These are phyloP conservation scores for Harpegnathos saltator DNA, from an alignment of 1,140 invertebrate species.

Conservation along the genomic window DNA sequence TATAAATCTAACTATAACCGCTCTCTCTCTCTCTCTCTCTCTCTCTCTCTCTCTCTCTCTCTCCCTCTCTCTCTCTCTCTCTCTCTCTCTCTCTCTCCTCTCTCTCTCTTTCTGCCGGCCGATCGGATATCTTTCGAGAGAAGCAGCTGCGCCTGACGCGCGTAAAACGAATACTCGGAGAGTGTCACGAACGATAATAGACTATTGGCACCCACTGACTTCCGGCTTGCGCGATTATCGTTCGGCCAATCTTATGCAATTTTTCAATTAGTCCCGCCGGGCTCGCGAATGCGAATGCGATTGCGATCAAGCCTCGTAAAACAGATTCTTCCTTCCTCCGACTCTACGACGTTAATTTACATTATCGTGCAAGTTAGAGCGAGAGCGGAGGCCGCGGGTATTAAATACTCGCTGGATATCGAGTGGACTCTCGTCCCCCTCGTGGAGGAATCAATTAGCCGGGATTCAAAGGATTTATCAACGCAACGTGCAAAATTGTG, in stretches of 20 bases:
- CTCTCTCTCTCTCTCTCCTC: no score
- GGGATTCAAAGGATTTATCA: no score
- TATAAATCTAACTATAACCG: no score
- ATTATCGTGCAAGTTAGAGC: neutral
- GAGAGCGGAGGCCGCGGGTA: neutral
- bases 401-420: neutral
- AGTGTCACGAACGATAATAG: slow-evolving; percentile 29
- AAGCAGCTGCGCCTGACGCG: neutral
- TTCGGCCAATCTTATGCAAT: slow-evolving; percentile 64
- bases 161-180: slow-evolving; percentile 17
- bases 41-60: no score
- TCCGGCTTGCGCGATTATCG: slow-evolving; percentile 58
- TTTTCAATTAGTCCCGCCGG: slow-evolving; percentile 64
- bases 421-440: neutral
- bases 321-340: slow-evolving; percentile 21
- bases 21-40: no score
- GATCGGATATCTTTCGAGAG: neutral
- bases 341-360: neutral
- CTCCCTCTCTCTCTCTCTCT: no score
- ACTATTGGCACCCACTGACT: slow-evolving; percentile 66
- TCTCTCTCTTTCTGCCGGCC: neutral
- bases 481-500: no score
- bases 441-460: no score
- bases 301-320: slow-evolving; percentile 43
- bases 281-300: slow-evolving; percentile 20